A percentile compares a stretch with the other conserved stretches of the same genome.
Evolutionary conservation across 53 echinoderm and acorn worm species (phyloP).

Genomic region (Patiria pectinifera): DNA sequence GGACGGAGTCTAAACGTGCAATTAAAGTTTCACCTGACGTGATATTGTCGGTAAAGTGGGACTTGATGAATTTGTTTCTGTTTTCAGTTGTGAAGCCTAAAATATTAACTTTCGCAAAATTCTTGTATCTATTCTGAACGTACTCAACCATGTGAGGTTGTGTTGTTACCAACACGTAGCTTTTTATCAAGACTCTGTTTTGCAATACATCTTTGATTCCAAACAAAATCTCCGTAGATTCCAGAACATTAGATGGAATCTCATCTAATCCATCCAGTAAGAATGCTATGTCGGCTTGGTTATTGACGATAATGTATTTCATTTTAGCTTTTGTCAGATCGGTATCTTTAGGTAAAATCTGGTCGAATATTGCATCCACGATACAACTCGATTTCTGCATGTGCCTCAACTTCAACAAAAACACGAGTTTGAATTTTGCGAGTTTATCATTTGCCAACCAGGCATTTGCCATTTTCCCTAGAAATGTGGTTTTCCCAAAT

Average conservation of each 20-base stretch:
- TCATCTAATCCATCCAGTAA: conserved; percentile 25
- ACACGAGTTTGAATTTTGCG: conserved; percentile 1
- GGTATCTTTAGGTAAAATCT: background rate
- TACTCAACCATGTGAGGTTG: conserved; percentile 15
- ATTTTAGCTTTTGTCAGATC: background rate
- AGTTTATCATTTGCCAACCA: background rate
- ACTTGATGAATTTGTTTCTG: background rate
- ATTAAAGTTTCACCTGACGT: background rate
- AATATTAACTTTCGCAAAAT: background rate
- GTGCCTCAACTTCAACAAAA: background rate
- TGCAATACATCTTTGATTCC: conserved; percentile 1
- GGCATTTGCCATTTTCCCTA: background rate
- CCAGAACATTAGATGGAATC: background rate
- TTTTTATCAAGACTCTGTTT: conserved; percentile 15
- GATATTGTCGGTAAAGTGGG: background rate
- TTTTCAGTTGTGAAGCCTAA: conserved; percentile 8
- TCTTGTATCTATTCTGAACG: background rate
- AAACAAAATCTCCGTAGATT: background rate
- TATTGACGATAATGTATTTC: background rate
- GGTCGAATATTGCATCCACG: conserved; percentile 11
- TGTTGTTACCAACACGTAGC: conserved; percentile 21
- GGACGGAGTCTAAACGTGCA: background rate
- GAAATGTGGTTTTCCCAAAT: background rate
- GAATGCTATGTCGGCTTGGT: conserved; percentile 1
- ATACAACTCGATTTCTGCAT: conserved; percentile 16